Percentiles rank a stretch among this genome's conserved stretches.
phyloP scores from a whole-genome alignment of 2,797 vertebrate species.

The Prionace glauca region DNA sequence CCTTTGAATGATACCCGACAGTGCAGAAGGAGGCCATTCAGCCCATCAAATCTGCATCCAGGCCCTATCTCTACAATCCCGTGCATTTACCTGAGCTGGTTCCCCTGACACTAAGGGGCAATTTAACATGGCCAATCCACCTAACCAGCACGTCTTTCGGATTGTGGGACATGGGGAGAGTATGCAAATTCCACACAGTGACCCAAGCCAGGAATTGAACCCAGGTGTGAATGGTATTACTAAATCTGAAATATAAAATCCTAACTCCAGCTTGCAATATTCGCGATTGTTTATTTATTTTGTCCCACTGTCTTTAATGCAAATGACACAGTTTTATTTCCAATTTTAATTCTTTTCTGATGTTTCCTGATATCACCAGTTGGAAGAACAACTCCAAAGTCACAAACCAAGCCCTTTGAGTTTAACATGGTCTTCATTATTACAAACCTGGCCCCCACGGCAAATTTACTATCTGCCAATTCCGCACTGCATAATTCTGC shows the following conservation, averaged over 20 bases:
- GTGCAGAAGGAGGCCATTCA: too few species aligned
- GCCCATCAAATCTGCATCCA: too few species aligned
- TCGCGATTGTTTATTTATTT: background rate
- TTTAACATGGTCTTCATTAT: background rate
- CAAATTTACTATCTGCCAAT: background rate
- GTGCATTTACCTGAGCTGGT: too few species aligned
- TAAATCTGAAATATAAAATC: background rate
- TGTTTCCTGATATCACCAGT: background rate
- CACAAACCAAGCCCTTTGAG: background rate
- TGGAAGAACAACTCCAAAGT: background rate
- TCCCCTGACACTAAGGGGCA: too few species aligned
- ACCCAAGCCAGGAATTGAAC: too few species aligned
- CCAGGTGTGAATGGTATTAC: background rate
- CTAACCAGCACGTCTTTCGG: too few species aligned
- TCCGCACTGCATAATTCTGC: constrained; percentile 8
- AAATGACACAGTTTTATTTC: background rate
- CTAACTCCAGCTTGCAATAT: background rate
- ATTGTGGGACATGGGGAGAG: too few species aligned
- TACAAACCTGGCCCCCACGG: background rate
- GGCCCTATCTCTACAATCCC: too few species aligned
- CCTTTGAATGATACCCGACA: background rate
- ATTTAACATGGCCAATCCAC: too few species aligned
- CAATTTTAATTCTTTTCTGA: background rate
- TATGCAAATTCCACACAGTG: too few species aligned
- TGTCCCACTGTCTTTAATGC: background rate